These are phyloP conservation scores for Ennomos quercinarius DNA, from an alignment of 2,888 invertebrate genomes.

Conservation along the genomic window DNA sequence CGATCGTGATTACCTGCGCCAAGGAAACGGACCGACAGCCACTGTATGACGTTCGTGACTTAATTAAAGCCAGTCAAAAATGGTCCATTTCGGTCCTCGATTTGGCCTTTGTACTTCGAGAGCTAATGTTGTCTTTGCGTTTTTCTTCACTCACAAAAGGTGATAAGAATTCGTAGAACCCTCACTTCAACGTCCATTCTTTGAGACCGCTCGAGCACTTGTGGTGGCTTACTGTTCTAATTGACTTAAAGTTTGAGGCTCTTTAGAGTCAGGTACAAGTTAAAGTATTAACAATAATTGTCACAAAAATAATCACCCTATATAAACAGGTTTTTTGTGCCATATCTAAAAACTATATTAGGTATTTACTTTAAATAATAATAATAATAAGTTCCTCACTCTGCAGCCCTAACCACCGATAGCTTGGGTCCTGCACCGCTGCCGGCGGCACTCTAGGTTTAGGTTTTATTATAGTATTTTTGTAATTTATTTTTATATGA, in stretches of 20 bases:
- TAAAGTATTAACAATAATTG: too few species aligned
- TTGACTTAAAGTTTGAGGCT: slow-evolving; percentile 13
- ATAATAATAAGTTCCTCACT: too few species aligned
- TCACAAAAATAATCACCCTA: too few species aligned
- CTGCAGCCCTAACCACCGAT: too few species aligned
- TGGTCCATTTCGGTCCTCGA: slow-evolving; percentile 56
- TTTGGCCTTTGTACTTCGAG: slow-evolving; percentile 38
- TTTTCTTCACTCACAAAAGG: slow-evolving; percentile 26
- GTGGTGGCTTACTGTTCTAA: slow-evolving; percentile 10
- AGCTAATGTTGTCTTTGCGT: slow-evolving; percentile 30
- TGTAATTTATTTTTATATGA: too few species aligned
- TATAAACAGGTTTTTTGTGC: too few species aligned
- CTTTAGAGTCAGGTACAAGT: slow-evolving; percentile 3
- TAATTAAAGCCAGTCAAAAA: slow-evolving; percentile 66
- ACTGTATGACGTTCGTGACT: slow-evolving; percentile 66
- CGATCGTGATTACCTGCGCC: slow-evolving; percentile 70
- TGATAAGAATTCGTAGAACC: slow-evolving; percentile 26
- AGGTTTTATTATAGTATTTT: too few species aligned
- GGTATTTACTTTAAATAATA: too few species aligned
- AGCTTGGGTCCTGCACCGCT: too few species aligned
- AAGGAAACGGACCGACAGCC: slow-evolving; percentile 58
- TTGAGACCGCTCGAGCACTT: slow-evolving; percentile 19
- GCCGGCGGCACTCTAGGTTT: too few species aligned
- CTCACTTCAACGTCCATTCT: slow-evolving; percentile 26
- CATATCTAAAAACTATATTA: too few species aligned